A percentile compares a stretch with the other conserved stretches of the same genome.
Evolutionary conservation across 1,140 invertebrate genomes (phyloP).

Genomic region (Neodiprion lecontei): DNA sequence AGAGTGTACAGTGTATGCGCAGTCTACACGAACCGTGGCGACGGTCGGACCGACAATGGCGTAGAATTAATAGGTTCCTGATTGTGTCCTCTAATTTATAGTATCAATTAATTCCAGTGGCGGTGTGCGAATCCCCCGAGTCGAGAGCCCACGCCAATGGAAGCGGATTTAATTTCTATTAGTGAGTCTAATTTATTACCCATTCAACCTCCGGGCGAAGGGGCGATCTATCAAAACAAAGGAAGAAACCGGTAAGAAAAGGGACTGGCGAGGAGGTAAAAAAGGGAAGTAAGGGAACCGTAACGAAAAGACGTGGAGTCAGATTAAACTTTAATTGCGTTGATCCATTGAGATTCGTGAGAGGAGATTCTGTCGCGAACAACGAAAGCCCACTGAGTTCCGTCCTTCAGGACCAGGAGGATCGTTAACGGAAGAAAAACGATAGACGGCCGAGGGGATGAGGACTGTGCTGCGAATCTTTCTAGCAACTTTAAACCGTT

Average conservation of each 20-base stretch:
- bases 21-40: neutral
- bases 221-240: constrained; percentile 47
- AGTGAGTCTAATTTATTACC: constrained; percentile 52
- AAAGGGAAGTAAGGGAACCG: neutral
- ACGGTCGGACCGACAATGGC: neutral
- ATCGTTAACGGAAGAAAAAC: neutral
- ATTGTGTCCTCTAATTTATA: constrained; percentile 60
- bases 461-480: neutral
- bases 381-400: neutral
- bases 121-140: constrained; percentile 38
- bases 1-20: neutral
- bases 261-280: constrained; percentile 16
- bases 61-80: constrained; percentile 51
- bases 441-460: neutral
- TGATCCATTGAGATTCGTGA: constrained; percentile 30
- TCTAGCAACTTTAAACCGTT: neutral
- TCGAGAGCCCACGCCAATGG: constrained; percentile 33
- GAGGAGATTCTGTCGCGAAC: neutral
- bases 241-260: constrained; percentile 37
- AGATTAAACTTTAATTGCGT: constrained; percentile 46
- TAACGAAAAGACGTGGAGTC: constrained; percentile 21
- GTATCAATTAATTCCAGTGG: constrained; percentile 58
- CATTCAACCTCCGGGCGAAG: constrained; percentile 40
- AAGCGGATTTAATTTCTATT: constrained; percentile 56
- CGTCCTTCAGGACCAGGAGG: neutral